These are phyloP conservation scores for Bryconaethiops microstoma DNA, from an alignment of 2,797 vertebrate species.

Conservation along the genomic window DNA sequence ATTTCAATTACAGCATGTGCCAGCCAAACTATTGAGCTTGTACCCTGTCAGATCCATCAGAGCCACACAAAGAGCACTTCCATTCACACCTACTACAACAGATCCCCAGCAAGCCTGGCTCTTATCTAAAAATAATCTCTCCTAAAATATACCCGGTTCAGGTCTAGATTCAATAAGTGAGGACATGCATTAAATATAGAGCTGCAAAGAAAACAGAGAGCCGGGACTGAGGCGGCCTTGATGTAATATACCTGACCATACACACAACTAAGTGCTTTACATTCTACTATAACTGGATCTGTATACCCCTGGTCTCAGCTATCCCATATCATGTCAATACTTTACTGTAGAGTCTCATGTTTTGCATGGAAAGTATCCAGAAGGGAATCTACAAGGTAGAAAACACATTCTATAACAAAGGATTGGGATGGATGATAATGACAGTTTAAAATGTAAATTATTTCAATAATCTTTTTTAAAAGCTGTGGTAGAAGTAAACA, in stretches of 20 bases:
- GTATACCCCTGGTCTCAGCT: slow-evolving; percentile 10
- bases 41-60: slow-evolving; percentile 18
- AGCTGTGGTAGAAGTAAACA: not conserved
- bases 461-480: not conserved
- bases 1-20: slow-evolving; percentile 17
- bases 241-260: slow-evolving; percentile 27
- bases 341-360: slow-evolving; percentile 11
- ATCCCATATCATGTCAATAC: slow-evolving; percentile 14
- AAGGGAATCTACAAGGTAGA: not conserved
- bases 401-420: not conserved
- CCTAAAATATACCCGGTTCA: slow-evolving; percentile 43
- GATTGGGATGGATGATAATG: not conserved
- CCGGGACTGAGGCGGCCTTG: slow-evolving; percentile 30
- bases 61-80: slow-evolving; percentile 5
- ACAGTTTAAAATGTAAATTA: too few species aligned
- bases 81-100: slow-evolving; percentile 21
- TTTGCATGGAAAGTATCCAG: slow-evolving; percentile 2
- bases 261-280: slow-evolving; percentile 42
- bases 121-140: slow-evolving; percentile 42
- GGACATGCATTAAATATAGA: slow-evolving; percentile 48
- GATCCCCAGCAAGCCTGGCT: not conserved
- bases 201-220: slow-evolving; percentile 24
- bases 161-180: slow-evolving; percentile 49
- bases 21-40: not conserved
- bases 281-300: slow-evolving; percentile 35